Evolutionary conservation across 2,113 vertebrate genomes (phyloP), one percentile per base, ranked within the genome.

Genomic region (Macaca mulatta): DNA sequence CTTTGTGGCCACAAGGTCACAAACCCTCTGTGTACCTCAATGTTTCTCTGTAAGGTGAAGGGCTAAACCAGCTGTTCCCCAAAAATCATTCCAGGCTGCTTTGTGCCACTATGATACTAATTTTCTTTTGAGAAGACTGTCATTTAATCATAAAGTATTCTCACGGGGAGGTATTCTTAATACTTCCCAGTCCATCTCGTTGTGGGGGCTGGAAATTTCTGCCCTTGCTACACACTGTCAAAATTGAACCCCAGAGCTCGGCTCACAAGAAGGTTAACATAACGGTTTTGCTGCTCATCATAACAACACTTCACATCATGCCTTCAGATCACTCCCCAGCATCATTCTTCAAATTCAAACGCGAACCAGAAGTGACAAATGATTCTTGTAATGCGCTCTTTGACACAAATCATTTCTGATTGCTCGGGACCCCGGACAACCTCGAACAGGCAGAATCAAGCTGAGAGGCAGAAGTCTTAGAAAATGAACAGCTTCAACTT

Each of bases 391-490:
- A 97, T 94, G 93, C 8, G 5, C 96, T 98, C 94, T 97, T 93
- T 97, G 97, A 98, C 96, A 98, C 96, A 98, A 98, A 98, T 97
- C 95, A 96, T 93, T 97, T 97, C 95, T 97, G 98, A 98, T 97
- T 97, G 96, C 92, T 40, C 9, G 9, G 75, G 97, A 98, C 97
- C 98, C 96, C 0, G 17, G 83, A 97, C 96, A 97, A 96, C 97
- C 96, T 97, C 94, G 96, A 97, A 67, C 50, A 17, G 57, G 87
- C 80, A 92, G 87, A 92, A 90, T 77, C 61, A 69, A 96, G 72
- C 85, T 5, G 4, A 93, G 72, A 81, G 67, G 84, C 93, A 96
- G 70, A 94, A 35, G 90, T 94, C 93, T 90, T 82, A 10, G 96
- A 50, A 97, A 97, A 96, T 52, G 89, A 94, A 96, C 72, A 82